phyloP scores from a whole-genome alignment of 1,140 invertebrate species.

The Myzus persicae region DNA sequence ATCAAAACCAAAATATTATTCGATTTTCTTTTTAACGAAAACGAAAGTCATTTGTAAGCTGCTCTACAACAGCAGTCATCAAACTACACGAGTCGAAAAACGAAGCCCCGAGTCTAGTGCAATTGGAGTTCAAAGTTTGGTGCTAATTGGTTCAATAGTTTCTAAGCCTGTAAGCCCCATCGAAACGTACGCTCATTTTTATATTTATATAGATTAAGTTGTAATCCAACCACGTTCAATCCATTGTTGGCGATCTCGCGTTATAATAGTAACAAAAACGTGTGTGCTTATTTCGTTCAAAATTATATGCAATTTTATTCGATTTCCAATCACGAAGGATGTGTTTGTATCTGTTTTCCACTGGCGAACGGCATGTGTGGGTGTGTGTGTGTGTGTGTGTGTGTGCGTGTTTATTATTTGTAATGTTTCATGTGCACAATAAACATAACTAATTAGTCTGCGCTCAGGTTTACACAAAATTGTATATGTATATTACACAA shows the following conservation, averaged over 20 bases:
- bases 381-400: neutral
- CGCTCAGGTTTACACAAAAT: neutral
- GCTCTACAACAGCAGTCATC: too few species aligned
- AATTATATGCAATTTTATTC: neutral
- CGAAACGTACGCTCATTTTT: neutral
- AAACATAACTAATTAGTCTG: neutral
- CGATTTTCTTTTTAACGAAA: too few species aligned
- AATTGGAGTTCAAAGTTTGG: neutral
- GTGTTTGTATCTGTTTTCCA: neutral
- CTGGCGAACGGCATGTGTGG: neutral
- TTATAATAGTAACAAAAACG: too few species aligned
- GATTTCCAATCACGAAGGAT: neutral
- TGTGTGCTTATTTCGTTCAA: neutral
- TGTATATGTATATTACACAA: too few species aligned
- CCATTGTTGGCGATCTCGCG: too few species aligned
- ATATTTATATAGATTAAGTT: neutral
- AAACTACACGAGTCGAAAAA: neutral
- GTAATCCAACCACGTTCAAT: neutral
- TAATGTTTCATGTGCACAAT: neutral
- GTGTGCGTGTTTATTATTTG: neutral
- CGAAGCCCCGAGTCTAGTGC: neutral
- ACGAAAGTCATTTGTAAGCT: too few species aligned
- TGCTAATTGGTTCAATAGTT: too few species aligned
- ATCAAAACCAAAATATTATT: too few species aligned
- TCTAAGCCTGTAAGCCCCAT: neutral